phyloP scores from a whole-genome alignment of 2,797 vertebrate genomes.

The Sylvilagus floridanus region DNA sequence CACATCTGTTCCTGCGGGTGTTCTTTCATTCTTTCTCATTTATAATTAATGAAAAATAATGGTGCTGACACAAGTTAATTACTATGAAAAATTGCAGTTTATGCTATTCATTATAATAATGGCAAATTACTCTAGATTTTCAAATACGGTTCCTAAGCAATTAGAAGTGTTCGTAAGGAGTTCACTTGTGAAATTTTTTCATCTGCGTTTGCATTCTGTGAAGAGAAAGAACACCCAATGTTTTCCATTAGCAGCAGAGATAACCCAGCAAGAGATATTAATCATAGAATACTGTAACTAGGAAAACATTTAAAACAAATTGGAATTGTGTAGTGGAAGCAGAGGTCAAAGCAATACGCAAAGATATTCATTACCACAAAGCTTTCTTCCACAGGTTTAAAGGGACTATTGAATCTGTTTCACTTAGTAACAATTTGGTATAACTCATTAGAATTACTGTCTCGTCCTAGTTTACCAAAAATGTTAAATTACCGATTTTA shows the following conservation, averaged over 20 bases:
- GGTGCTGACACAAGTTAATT: conserved; percentile 90
- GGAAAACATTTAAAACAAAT: conserved; percentile 80
- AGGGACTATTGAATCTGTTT: conserved; percentile 72
- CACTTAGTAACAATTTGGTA: conserved; percentile 69
- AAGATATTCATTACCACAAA: conserved; percentile 78
- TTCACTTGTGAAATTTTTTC: conserved; percentile 83
- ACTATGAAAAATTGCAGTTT: conserved; percentile 90
- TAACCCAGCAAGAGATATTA: conserved; percentile 84
- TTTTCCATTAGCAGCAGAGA: conserved; percentile 83
- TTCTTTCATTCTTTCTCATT: conserved; percentile 88
- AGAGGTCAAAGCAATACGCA: conserved; percentile 82
- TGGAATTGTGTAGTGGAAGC: conserved; percentile 70
- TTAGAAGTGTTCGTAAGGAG: conserved; percentile 86
- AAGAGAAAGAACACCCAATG: conserved; percentile 78
- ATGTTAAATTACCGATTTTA: conserved; percentile 76
- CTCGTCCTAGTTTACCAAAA: conserved; percentile 70
- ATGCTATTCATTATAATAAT: conserved; percentile 89
- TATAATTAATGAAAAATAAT: conserved; percentile 92
- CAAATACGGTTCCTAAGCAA: conserved; percentile 86
- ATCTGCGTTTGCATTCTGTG: conserved; percentile 80
- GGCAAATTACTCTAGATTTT: conserved; percentile 88
- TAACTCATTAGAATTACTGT: conserved; percentile 81
- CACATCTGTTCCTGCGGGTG: conserved; percentile 88
- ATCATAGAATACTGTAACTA: conserved; percentile 73
- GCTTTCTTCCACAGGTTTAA: conserved; percentile 73